Evolutionary conservation across 2,888 invertebrate species (phyloP).

Genomic region (Hypena proboscidalis): DNA sequence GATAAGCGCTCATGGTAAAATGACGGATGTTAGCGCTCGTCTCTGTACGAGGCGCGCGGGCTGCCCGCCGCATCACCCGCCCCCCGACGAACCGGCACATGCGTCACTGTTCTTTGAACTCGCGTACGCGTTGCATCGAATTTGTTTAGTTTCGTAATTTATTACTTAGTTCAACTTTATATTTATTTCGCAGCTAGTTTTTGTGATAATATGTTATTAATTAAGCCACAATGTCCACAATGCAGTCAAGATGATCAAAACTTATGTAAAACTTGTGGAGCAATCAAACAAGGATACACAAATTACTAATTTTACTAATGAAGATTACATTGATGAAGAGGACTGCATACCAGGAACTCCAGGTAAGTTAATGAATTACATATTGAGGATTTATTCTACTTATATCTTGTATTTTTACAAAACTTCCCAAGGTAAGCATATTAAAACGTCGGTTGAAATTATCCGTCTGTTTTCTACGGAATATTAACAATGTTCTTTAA

Average conservation of each 20-base stretch:
- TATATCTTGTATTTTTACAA: not conserved
- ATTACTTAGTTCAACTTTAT: not conserved
- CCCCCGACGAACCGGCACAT: not conserved
- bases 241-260: not conserved
- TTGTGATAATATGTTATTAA: not conserved
- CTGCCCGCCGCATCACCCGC: not conserved
- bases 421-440: not conserved
- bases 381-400: not conserved
- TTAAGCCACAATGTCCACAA: too few relatives aligned
- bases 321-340: constrained; percentile 3
- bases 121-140: too few relatives aligned
- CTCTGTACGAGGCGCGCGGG: constrained; percentile 3
- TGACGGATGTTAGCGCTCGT: constrained; percentile 4
- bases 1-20: constrained; percentile 6
- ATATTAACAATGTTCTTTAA: not conserved
- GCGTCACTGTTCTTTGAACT: not conserved
- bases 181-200: not conserved
- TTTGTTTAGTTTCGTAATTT: not conserved
- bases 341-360: constrained; percentile 5
- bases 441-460: not conserved
- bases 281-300: not conserved
- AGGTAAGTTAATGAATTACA: constrained; percentile 7
- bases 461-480: not conserved
- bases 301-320: constrained; percentile 1
- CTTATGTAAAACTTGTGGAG: not conserved